Base-by-base conservation (phyloP, 2,113 vertebrate genomes). In the Pollachius pollachius region DNA sequence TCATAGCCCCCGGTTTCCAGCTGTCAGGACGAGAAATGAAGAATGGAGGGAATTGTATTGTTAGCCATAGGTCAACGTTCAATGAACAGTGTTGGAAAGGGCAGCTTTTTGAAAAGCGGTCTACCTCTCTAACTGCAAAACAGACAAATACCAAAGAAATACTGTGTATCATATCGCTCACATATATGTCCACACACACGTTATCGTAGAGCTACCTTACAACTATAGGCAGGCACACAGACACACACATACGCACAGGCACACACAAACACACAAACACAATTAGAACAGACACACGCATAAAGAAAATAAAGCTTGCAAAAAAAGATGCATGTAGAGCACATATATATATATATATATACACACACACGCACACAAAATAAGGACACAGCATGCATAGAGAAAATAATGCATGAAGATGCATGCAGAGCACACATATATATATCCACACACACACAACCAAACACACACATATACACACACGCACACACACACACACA, bases 61-160 rank as follows among this genome's bases (percentile, higher is more conserved):
- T 67, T 70, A 75, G 72, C 84, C 70, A 83, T 67, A 79, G 82
- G 84, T 83, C 77, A 84, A 59, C 73, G 73, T 76, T 83, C 56
- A 76, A 78, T 67, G 75, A 73, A 80, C 67, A 81, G 70, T 76
- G 71, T 19, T 70, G 74, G 71, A 86, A 86, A 86, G 81, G 75
- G 73, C 71, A 81, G 69, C 69, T 61, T 56, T 76, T 67, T 75
- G 70, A 84, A 81, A 80, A 78, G 63, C 67, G 72, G 73, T 77
- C 78, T 34, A 72, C 52, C 65, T 60, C 74, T 58, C 19, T 41
- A 72, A 48, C 16, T 52, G 65, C 15, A 68, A 71, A 58, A 75
- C 18, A 48, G 63, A 56, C 61, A 65, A 64, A 76, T 41, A 74
- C 62, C 64, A 61, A 2, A 59, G 15, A 23, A 1, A 57, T n/a